Evolutionary conservation across 2,888 invertebrate genomes (phyloP), one percentile per base, ranked within the genome.

Genomic region (Drosophila histrio): DNA sequence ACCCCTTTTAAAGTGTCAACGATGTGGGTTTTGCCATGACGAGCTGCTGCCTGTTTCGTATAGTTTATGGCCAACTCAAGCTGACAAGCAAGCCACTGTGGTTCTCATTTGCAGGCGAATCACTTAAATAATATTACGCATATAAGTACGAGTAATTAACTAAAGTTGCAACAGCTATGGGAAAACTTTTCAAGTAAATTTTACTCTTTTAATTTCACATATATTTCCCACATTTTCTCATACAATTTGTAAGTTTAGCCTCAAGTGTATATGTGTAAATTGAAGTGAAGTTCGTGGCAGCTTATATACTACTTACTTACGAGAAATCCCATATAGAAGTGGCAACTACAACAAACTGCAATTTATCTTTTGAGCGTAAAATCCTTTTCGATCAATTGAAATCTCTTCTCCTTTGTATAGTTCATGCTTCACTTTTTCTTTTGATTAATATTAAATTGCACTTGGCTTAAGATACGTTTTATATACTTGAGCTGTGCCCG

Each of bases 1-100:
- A 83, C 84, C 88, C 77, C 84, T 69, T 83, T 88, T 77, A 73
- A 86, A 88, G 73, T 86, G 87, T 83, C 83, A 79, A 50, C 57
- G 11, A 30, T 57, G 53, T 76, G 59, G 26, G 50, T 30, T 70
- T 46, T 47, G 38, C 46, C 26, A 41, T 30, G 46, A 53, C 30
- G 28, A 41, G 30, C 21, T 44, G 50, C 19, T 38, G 32, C 8
- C 28, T 4, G 24, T 47, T 15, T 28, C 30, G 41, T 26, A 66
- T 44, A 46, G 72, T 64, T 72, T 69, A 62, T 63, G 54, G 36
- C 43, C 7, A 52, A 32, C 28, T 54, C 8, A 50, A 39, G 21
- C 28, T 53, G 39, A 2, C 9, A 44, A 44, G n/a, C n/a, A n/a
- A n/a, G n/a, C 26, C 53, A 11, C 68, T 32, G 1, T 19, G 8